These are phyloP conservation scores for Uropetala carovei DNA, from an alignment of 2,888 invertebrate genomes.

Conservation along the genomic window DNA sequence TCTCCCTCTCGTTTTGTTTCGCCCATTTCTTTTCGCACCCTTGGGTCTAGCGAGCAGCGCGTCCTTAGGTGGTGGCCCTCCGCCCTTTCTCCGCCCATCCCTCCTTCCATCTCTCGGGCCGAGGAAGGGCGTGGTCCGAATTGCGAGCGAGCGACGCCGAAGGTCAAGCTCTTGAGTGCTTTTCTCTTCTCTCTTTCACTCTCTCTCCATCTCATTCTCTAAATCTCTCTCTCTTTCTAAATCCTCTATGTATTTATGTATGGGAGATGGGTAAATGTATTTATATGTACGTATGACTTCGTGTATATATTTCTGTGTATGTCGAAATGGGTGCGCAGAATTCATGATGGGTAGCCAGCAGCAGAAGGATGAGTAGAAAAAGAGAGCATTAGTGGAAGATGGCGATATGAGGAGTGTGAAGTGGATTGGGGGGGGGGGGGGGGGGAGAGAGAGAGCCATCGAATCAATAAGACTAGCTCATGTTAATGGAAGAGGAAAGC, in stretches of 20 bases:
- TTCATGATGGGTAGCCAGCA: neutral
- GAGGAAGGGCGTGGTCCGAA: slow-evolving; percentile 34
- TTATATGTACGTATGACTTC: neutral
- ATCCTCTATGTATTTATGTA: neutral
- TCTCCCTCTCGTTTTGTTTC: neutral
- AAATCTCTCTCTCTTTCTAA: too few species aligned
- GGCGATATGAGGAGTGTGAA: too few species aligned
- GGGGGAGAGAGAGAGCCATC: too few species aligned
- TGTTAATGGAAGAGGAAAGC: too few species aligned
- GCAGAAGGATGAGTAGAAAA: neutral
- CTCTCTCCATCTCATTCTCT: neutral
- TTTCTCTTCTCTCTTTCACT: neutral
- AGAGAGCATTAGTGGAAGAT: too few species aligned
- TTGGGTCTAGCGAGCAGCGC: neutral
- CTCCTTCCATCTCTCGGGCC: neutral
- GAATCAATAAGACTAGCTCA: too few species aligned
- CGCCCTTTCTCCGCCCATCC: slow-evolving; percentile 20
- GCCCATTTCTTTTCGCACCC: slow-evolving; percentile 23
- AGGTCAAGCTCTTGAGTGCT: slow-evolving; percentile 47
- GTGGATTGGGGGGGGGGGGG: too few species aligned
- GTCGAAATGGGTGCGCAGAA: slow-evolving; percentile 5
- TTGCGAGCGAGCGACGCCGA: slow-evolving; percentile 27
- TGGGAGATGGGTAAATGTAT: neutral
- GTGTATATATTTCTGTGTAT: neutral
- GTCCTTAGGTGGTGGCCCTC: neutral